Evolutionary conservation across 2,888 invertebrate genomes (phyloP).

Genomic region (Cataglyphis albicans): DNA sequence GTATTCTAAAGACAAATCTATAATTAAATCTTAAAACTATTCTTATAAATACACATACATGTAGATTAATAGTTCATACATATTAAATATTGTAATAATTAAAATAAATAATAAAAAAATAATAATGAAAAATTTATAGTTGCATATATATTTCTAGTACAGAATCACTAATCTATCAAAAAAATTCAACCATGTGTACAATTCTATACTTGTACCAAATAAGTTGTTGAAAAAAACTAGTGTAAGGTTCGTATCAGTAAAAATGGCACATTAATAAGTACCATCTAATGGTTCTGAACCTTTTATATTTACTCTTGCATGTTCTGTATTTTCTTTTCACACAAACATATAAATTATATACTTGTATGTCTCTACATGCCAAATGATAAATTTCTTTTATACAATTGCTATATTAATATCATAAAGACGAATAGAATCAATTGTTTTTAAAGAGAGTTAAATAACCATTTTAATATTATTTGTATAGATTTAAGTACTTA

Average conservation of each 20-base stretch:
- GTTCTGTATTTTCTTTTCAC: conserved; percentile 70
- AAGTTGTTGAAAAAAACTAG: conserved; percentile 9
- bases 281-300: conserved; percentile 83
- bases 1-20: not conserved
- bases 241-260: conserved; percentile 83
- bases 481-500: conserved; percentile 85
- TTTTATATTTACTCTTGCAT: conserved; percentile 80
- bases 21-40: not conserved
- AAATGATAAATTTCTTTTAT: conserved; percentile 31
- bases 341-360: conserved; percentile 71
- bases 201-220: not conserved
- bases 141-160: not conserved
- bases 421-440: conserved; percentile 6
- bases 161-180: not conserved
- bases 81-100: conserved; percentile 24
- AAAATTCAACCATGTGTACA: not conserved
- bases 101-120: not conserved
- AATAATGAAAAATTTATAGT: not conserved
- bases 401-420: not conserved
- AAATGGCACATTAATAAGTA: conserved; percentile 75
- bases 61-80: not conserved
- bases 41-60: not conserved
- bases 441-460: conserved; percentile 5
- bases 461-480: conserved; percentile 22
- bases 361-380: conserved; percentile 77